Evolutionary conservation across 2,113 vertebrate genomes (phyloP).

Genomic region (Thalassarche chlororhynchos): DNA sequence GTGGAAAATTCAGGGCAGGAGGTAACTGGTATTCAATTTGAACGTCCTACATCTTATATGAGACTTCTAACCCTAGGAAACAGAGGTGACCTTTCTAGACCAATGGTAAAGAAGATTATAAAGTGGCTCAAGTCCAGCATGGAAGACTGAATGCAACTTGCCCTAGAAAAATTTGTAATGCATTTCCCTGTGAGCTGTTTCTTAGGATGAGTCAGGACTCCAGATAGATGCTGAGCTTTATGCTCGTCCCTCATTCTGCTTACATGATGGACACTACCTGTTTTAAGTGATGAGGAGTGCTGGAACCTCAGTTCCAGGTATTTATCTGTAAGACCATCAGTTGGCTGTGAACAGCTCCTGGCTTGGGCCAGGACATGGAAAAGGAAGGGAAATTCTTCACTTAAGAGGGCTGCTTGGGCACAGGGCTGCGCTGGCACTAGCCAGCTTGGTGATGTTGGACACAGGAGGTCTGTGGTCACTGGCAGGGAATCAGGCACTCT

Average conservation of each 20-base stretch:
- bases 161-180: not conserved
- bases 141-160: not conserved
- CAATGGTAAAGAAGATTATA: not conserved
- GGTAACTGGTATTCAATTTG: not conserved
- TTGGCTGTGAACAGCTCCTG: not conserved
- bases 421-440: not conserved
- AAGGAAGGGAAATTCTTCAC: not conserved
- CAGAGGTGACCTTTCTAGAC: not conserved
- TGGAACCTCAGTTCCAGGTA: not conserved
- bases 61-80: not conserved
- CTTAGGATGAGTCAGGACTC: not conserved
- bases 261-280: not conserved
- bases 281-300: not conserved
- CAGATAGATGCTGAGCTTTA: not conserved
- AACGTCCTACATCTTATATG: rapidly evolving
- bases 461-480: not conserved
- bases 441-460: not conserved
- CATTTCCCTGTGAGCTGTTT: not conserved
- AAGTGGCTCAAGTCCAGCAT: not conserved
- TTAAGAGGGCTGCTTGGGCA: not conserved
- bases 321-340: not conserved
- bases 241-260: not conserved
- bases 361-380: not conserved
- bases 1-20: not conserved
- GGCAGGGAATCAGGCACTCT: not conserved